Evolutionary conservation across 2,888 invertebrate genomes (phyloP), one percentile per base, ranked within the genome.

Genomic region (Cetonia aurata): DNA sequence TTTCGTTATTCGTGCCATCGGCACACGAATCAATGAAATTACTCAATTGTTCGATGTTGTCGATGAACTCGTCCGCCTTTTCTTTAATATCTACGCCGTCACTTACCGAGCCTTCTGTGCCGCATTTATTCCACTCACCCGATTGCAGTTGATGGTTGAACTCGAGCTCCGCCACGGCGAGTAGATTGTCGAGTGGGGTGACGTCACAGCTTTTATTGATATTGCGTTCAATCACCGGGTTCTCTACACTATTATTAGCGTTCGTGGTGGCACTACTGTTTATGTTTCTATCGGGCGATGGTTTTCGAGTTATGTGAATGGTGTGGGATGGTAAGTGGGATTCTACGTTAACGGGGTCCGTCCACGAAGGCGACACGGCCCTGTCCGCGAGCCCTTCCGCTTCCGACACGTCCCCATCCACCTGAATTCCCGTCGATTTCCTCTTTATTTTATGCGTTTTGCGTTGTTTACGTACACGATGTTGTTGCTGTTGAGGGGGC

Each of bases 101-200:
- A 42, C 73, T 72, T 50, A 48, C 57, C 15, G 66, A n/a, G 15
- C 52, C 70, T 3, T 71, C 72, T 15, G 71, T 66, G 46, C 67
- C 53, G 13, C 67, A 62, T 46, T 74, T 71, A 57, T 80, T 78
- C 83, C 83, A 84, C 75, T 82, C 81, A 74, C 81, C 83, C 10
- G 82, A 82, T 75, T 83, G 81, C 75, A 83, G 80, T 75, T 89
- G 89, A 82, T 89, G 89, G 81, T 89, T 88, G 79, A 89, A 88
- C 82, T 89, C 89, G 66, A 89, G 86, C 83, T 90, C 89, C 72
- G 90, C 90, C 71, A 90, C 90, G 67, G 90, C 90, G 71, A 90
- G 86, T 78, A 90, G 84, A 82, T 87, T 89, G 81, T 89, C 89
- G 77, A 89, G 86, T 78, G 89, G 89, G 72, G 80, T 85, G 80